Evolutionary conservation across 1,140 invertebrate species (phyloP), one percentile per base, ranked within the genome.

Genomic region (Zaprionus tsacasi): DNA sequence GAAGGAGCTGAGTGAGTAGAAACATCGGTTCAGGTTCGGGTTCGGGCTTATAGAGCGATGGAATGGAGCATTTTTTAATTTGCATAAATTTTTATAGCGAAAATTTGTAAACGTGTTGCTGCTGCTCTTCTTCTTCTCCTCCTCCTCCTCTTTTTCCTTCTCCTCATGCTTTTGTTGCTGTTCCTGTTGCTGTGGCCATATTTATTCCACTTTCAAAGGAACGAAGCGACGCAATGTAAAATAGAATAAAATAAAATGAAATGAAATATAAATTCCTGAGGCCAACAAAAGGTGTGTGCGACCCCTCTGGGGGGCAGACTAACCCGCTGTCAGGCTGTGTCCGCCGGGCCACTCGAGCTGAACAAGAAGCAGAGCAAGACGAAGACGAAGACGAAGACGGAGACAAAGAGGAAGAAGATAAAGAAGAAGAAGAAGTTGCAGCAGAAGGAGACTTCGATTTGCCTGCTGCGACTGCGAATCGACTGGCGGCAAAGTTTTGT

Each of bases 11-110:
- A 15, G 40, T n/a, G n/a, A 45, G 40, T 45, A 45, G 33, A 55
- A 36, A 48, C 70, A 45, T 30, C 25, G 40, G 50, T 21, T 21
- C 21, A 2, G 21, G 21, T 70, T 21, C 21, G 21, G 21, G 21
- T 70, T 70, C n/a, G 7, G 33, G 6, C 10, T 45, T 45, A 15
- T 58, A 45, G 70, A 61, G 59, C 21, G 21, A 52, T 50, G 67
- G 43, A 70, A 70, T 36, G 17, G 54, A 63, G 52, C 55, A 63
- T 76, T 52, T 68, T 79, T 79, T 78, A 82, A 87, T 80, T 82
- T 88, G 36, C 73, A 88, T 88, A 80, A 69, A 82, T 87, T 82
- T 80, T 77, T 52, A 70, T 69, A 58, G 68, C 71, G 67, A 77
- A 61, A 70, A 72, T 78, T 81, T 76, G 55, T 52, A 64, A 68